Conservation (phyloP, 2,797 vertebrate genomes). For the Acanthurus tractus region DNA sequence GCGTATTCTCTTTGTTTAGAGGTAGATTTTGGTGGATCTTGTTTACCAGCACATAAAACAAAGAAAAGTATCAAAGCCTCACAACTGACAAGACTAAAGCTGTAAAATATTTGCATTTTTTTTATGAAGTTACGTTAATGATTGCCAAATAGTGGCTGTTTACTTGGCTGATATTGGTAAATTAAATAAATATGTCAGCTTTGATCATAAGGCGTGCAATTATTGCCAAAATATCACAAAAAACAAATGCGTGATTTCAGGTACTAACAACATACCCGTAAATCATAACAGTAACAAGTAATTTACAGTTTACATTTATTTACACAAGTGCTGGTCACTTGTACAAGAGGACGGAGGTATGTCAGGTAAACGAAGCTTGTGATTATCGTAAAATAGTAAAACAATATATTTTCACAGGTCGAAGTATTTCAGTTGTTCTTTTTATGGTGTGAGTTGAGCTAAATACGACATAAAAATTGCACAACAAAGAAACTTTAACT, state of each 20-base stretch:
- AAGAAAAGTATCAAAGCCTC: not conserved
- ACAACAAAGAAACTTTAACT: slow-evolving; percentile 11
- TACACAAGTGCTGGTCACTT: not conserved
- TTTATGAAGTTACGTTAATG: not conserved
- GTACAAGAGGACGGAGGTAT: not conserved
- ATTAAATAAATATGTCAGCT: not conserved
- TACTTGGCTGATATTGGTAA: not conserved
- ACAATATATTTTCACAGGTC: not conserved
- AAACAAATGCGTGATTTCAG: not conserved
- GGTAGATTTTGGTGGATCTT: no score
- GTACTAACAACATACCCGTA: no score
- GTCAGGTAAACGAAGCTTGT: not conserved
- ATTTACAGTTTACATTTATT: no score
- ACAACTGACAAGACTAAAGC: not conserved
- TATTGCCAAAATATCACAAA: not conserved
- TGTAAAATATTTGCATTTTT: not conserved
- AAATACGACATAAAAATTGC: not conserved
- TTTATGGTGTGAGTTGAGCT: not conserved
- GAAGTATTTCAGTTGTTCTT: not conserved
- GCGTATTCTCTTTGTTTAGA: not conserved
- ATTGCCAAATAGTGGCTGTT: not conserved
- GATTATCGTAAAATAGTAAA: not conserved
- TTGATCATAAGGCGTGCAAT: not conserved
- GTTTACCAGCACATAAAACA: no score
- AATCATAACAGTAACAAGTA: no score